A percentile compares a stretch with the other conserved stretches of the same genome.
Evolutionary conservation across 2,113 vertebrate species (phyloP).

Genomic region (Cephalopholis sonnerati): DNA sequence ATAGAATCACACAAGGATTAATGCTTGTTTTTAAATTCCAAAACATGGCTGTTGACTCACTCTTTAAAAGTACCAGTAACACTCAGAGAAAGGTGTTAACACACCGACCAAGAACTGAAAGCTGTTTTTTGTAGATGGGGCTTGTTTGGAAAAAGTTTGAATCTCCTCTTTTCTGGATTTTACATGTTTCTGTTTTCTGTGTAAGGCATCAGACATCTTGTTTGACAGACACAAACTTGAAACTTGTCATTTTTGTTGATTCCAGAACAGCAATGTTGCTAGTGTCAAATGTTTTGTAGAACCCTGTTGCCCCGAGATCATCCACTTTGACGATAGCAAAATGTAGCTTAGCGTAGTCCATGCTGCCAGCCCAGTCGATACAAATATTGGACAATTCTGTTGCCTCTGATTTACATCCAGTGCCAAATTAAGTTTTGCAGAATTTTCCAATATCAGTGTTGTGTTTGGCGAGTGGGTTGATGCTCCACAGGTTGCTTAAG

Average conservation of each 20-base stretch:
- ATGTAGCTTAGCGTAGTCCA: neutral
- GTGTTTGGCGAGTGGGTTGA: constrained; percentile 45
- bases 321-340: neutral
- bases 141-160: constrained; percentile 26
- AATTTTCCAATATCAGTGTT: constrained; percentile 38
- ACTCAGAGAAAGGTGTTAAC: neutral
- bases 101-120: neutral
- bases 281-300: neutral
- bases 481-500: neutral
- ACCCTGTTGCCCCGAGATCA: neutral
- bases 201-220: neutral
- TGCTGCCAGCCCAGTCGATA: constrained; percentile 48
- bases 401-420: neutral
- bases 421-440: neutral
- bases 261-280: neutral
- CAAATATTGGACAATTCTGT: constrained; percentile 41
- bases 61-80: neutral
- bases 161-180: neutral
- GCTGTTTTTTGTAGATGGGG: neutral
- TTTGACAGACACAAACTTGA: constrained; percentile 5
- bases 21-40: constrained; percentile 7
- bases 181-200: neutral
- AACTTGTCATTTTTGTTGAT: neutral
- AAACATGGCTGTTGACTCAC: neutral
- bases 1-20: constrained; percentile 1